These are phyloP conservation scores for Dysdera silvatica DNA, from an alignment of 1,140 invertebrate genomes.

Conservation along the genomic window DNA sequence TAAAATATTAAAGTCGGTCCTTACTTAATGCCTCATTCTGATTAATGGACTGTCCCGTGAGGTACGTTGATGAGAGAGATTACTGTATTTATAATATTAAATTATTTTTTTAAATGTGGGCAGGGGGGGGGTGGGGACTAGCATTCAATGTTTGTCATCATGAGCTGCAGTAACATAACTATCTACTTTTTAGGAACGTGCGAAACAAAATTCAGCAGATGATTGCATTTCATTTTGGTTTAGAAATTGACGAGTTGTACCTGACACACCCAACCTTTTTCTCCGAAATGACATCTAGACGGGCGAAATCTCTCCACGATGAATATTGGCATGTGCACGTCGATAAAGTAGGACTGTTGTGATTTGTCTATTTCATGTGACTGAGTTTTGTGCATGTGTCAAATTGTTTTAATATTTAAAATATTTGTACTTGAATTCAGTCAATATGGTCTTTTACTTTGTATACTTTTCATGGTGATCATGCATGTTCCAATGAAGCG, in stretches of 20 bases:
- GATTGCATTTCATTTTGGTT: constrained; percentile 65
- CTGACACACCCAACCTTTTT: constrained; percentile 79
- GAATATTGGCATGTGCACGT: constrained; percentile 82
- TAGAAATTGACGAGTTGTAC: constrained; percentile 57
- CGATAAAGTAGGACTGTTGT: constrained; percentile 60
- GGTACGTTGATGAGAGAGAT: no score
- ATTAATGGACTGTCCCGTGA: no score
- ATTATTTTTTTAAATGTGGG: background rate
- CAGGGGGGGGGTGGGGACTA: background rate
- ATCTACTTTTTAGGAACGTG: constrained; percentile 51
- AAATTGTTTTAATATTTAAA: no score
- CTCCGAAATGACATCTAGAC: constrained; percentile 60
- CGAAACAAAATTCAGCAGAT: constrained; percentile 68
- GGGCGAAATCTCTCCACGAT: constrained; percentile 65
- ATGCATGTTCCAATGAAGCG: no score
- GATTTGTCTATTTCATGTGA: background rate
- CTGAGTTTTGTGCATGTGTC: no score
- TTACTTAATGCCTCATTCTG: no score
- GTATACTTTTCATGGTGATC: no score
- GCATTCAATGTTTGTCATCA: constrained; percentile 7
- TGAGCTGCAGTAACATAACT: constrained; percentile 5
- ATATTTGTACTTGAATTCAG: no score
- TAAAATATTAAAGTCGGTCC: no score
- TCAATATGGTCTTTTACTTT: no score
- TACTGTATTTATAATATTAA: no score